Evolutionary conservation across 37 sponge, comb jelly and placozoan species (phyloP), one percentile per base, ranked within the genome.

Genomic region (Aphrocallistes beatrix): DNA sequence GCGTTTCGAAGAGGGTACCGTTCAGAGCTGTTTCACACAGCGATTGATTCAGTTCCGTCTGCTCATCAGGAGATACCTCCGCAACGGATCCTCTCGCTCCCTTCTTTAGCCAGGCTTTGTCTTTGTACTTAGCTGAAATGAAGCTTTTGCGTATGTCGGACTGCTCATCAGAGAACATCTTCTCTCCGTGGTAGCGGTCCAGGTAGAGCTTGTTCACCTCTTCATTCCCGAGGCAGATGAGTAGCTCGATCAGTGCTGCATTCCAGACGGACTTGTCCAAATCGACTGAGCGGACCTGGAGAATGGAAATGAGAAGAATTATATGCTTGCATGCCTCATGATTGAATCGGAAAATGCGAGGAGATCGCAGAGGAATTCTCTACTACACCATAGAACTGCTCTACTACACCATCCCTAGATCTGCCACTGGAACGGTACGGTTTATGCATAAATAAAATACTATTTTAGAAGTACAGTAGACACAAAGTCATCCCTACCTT

Each of bases 251-350:
- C 21, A 91, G 88, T 28, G 36, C 82, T 34, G 89, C 87, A 30
- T 90, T 91, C 95, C 95, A 95, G 19, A 91, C 89, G 83, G 88
- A 48, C 45, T 86, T 82, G 60, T 95, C 95, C 85, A 95, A 86
- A 38, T 91, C 93, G 0, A 91, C 84, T 81, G 95, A 95, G 9
- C 93, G 84, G 3, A 95, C 21, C 75, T 60, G 34, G n/a, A n/a
- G n/a, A n/a, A n/a, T n/a, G n/a, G n/a, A n/a, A n/a, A n/a, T n/a
- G n/a, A n/a, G n/a, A n/a, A n/a, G n/a, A n/a, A n/a, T n/a, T n/a
- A n/a, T n/a, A n/a, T n/a, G n/a, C n/a, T n/a, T n/a, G n/a, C n/a
- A n/a, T n/a, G n/a, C n/a, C n/a, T n/a, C n/a, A n/a, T n/a, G n/a
- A n/a, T n/a, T n/a, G n/a, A n/a, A n/a, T n/a, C n/a, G n/a, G n/a